Evolutionary conservation across 2,797 vertebrate genomes (phyloP).

Genomic region (Clamator glandarius): DNA sequence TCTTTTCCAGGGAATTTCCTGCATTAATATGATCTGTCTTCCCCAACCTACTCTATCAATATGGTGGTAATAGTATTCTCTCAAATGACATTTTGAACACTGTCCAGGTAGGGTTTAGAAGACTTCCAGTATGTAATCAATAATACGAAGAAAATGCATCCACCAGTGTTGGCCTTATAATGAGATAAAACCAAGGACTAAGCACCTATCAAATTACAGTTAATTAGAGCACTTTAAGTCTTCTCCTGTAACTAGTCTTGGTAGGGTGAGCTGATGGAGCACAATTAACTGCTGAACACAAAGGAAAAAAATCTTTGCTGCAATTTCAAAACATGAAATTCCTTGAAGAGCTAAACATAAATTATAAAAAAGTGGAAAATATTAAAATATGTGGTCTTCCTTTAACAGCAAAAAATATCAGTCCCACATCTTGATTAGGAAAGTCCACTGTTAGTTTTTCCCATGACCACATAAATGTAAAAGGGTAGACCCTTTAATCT

Average conservation of each 20-base stretch:
- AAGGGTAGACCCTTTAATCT: background rate
- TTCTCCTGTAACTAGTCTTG: background rate
- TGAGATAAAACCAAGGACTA: background rate
- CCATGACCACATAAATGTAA: background rate
- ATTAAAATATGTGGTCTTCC: background rate
- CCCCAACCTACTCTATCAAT: background rate
- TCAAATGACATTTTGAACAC: background rate
- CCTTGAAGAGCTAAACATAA: background rate
- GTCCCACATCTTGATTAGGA: background rate
- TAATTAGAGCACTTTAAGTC: background rate
- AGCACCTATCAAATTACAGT: background rate
- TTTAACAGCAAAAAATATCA: background rate
- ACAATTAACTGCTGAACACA: background rate
- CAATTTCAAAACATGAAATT: background rate
- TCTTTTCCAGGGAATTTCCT: background rate
- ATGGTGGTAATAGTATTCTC: background rate
- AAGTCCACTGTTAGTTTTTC: background rate
- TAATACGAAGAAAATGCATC: background rate
- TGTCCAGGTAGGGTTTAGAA: background rate
- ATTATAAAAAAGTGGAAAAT: background rate
- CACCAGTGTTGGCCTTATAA: background rate
- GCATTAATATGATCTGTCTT: background rate
- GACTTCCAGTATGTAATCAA: background rate
- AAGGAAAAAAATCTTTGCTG: background rate
- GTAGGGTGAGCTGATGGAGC: background rate